Base-by-base conservation (phyloP, 1,140 invertebrate species). In the Leptinotarsa defecta region DNA sequence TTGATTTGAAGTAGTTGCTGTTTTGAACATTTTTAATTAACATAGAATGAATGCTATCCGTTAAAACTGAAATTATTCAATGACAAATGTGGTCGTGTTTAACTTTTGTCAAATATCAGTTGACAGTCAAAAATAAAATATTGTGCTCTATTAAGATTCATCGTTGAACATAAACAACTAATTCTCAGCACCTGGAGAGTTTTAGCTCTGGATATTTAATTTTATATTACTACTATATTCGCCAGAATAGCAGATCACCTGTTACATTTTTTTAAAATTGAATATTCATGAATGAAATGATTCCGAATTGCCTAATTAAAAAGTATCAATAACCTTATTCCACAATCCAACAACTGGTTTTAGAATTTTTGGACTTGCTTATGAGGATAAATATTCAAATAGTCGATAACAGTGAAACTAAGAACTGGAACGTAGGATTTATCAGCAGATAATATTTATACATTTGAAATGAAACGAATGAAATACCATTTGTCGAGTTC, bases 291-390 rank as follows among this genome's bases (percentile, higher is more conserved):
- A 19, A 34, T 24, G n/a, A 24, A 74, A 74, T 68, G 48, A 74
- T 74, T 64, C 48, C 17, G 34, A 27, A 62, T 64, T 62, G 57
- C n/a, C 43, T 70, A 70, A 70, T 70, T 48, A 62, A 62, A 43
- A 62, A 63, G 61, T 72, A 48, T 62, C 71, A 72, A 72, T 72
- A 52, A 72, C 71, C 71, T 64, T 62, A 64, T 72, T 15, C 20
- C 64, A 43, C 34, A 15, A 57, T 1, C n/a, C 52, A 65, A 62
- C 13, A 72, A 72, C 71, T 27, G 71, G 71, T 72, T 72, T 70
- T 48, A 19, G 8, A 70, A 57, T 48, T 49, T 65, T 65, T 65
- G 64, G n/a, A 49, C 48, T 70, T n/a, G 34, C 48, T 70, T 49
- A 48, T 48, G 48, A 19, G 48, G 68, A 70, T 70, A 70, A 48